phyloP scores from a whole-genome alignment of 2,797 vertebrate species.

The Falco concolor region DNA sequence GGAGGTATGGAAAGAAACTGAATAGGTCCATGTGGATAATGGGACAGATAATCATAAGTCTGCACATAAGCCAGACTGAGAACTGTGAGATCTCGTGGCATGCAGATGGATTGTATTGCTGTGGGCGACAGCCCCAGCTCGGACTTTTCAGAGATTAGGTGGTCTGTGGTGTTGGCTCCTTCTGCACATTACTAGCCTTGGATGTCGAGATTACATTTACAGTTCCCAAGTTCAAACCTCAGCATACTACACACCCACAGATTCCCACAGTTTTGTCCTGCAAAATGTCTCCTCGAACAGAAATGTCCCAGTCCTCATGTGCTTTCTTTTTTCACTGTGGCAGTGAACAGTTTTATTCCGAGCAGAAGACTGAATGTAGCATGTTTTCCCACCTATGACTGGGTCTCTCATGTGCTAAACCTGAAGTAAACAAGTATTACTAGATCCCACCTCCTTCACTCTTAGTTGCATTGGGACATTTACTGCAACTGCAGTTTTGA shows the following conservation, averaged over 20 bases:
- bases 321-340: not conserved
- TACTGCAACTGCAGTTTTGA: not conserved
- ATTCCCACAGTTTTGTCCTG: constrained; percentile 42
- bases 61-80: not conserved
- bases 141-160: not conserved
- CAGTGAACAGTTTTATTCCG: not conserved
- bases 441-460: not conserved
- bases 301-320: not conserved
- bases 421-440: not conserved
- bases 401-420: not conserved
- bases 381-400: not conserved
- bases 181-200: not conserved
- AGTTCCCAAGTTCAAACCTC: constrained; percentile 35
- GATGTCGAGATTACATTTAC: not conserved
- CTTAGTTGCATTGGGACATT: rapidly evolving
- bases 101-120: not conserved
- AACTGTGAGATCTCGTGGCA: not conserved
- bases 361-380: not conserved
- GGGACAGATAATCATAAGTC: not conserved
- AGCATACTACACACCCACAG: constrained; percentile 10
- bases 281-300: not conserved
- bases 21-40: not conserved
- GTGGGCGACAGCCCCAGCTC: not conserved
- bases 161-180: constrained; percentile 27
- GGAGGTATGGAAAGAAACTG: not conserved